Conservation (phyloP, 35 echinoderm and acorn worm genomes). For the Ptychodera flava region DNA sequence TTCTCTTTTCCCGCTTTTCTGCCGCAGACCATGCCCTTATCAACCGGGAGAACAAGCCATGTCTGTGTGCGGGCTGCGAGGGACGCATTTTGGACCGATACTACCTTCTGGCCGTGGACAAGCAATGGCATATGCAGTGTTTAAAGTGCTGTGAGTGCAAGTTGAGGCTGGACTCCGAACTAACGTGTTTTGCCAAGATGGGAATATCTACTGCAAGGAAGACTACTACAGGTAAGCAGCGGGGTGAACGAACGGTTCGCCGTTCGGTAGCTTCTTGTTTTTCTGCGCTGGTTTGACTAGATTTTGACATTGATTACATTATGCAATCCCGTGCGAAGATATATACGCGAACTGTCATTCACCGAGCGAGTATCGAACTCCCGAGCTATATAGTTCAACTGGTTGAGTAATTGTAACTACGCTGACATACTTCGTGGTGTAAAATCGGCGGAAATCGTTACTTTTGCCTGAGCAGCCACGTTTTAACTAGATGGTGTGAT, state of each 20-base stretch:
- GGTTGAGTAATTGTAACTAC: too few species aligned
- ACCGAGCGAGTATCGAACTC: too few species aligned
- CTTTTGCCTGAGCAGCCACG: too few species aligned
- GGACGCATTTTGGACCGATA: slow-evolving; percentile 77
- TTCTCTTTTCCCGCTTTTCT: too few species aligned
- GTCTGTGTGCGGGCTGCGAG: slow-evolving; percentile 76
- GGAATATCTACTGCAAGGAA: slow-evolving; percentile 94
- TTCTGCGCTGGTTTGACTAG: too few species aligned
- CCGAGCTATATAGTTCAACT: too few species aligned
- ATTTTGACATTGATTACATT: too few species aligned
- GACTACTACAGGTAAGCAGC: slow-evolving; percentile 88
- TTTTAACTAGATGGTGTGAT: too few species aligned
- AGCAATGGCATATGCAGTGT: slow-evolving; percentile 79
- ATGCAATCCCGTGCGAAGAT: too few species aligned
- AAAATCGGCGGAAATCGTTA: too few species aligned
- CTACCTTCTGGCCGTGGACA: slow-evolving; percentile 81
- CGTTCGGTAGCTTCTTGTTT: background rate
- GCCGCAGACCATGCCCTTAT: slow-evolving; percentile 11
- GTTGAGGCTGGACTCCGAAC: slow-evolving; percentile 64
- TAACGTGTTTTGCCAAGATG: slow-evolving; percentile 92
- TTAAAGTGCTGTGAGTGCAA: slow-evolving; percentile 75
- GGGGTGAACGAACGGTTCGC: background rate
- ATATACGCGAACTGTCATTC: too few species aligned
- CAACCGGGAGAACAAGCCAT: slow-evolving; percentile 3
- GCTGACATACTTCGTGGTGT: too few species aligned